Conservation (phyloP, 2,888 invertebrate species). For the Embidobia sp. region DNA sequence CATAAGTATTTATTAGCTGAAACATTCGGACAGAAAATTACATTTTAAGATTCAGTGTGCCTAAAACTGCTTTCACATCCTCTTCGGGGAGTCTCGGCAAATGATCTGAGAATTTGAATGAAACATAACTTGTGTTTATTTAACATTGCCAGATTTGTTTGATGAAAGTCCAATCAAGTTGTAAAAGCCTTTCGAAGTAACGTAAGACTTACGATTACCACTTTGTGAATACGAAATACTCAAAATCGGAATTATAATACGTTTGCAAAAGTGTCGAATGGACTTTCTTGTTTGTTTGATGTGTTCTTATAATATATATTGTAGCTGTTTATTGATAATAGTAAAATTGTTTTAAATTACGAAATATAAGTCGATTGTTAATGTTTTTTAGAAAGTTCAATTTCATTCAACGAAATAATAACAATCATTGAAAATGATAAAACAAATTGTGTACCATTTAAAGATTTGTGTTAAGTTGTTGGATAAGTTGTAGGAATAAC, state of each 20-base stretch:
- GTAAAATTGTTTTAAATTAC: conserved; percentile 23
- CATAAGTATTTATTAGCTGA: too few relatives aligned
- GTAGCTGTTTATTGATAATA: conserved; percentile 22
- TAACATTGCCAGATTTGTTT: conserved; percentile 1
- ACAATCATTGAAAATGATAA: conserved; percentile 9
- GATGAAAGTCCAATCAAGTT: conserved; percentile 3
- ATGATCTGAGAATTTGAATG: too few relatives aligned
- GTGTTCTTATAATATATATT: conserved; percentile 16
- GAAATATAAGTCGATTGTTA: conserved; percentile 14
- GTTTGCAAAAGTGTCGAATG: conserved; percentile 4
- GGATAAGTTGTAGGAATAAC: conserved; percentile 50
- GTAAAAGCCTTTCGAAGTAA: too few relatives aligned
- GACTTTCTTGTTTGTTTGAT: conserved; percentile 34
- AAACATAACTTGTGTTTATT: too few relatives aligned
- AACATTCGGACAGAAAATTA: too few relatives aligned
- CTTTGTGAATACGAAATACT: conserved; percentile 21
- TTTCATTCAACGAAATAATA: conserved; percentile 5
- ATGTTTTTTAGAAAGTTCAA: conserved; percentile 9
- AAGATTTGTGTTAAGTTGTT: conserved; percentile 37
- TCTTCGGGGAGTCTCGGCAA: too few relatives aligned
- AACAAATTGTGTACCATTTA: conserved; percentile 3
- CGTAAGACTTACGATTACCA: conserved; percentile 38
- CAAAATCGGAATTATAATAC: conserved; percentile 11
- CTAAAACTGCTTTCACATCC: too few relatives aligned
- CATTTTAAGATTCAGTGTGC: too few relatives aligned